phyloP scores from a whole-genome alignment of 1,140 invertebrate species.

The Papilio helenus region DNA sequence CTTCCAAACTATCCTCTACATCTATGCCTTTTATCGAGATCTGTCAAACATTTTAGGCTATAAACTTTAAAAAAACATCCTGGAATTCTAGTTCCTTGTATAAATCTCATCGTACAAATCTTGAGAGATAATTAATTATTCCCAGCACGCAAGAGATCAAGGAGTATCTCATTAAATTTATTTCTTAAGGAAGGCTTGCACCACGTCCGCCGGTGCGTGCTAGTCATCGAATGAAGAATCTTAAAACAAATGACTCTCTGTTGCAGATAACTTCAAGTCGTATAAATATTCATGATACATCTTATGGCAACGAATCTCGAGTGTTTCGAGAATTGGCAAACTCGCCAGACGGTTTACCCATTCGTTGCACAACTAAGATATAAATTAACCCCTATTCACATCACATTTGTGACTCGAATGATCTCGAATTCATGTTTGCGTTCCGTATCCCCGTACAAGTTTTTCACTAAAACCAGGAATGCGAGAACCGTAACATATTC shows the following conservation, averaged over 20 bases:
- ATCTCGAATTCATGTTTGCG: background rate
- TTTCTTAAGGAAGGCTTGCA: constrained; percentile 25
- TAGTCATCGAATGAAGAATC: constrained; percentile 6
- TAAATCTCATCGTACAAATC: constrained; percentile 14
- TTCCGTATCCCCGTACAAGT: background rate
- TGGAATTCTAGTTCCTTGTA: background rate
- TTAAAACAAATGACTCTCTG: constrained; percentile 23
- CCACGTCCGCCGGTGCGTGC: constrained; percentile 13
- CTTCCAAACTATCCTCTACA: no score
- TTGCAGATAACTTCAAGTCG: constrained; percentile 16
- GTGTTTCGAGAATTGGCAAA: constrained; percentile 26
- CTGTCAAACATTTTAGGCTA: no score
- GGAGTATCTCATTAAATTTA: constrained; percentile 24
- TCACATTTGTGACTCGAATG: constrained; percentile 7
- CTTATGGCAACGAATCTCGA: background rate
- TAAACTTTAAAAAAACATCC: no score
- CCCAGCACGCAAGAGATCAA: constrained; percentile 21
- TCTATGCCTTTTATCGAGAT: no score
- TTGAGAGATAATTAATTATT: constrained; percentile 22
- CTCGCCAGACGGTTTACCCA: background rate
- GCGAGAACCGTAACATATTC: constrained; percentile 55
- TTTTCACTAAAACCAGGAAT: constrained; percentile 20
- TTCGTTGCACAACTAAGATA: background rate
- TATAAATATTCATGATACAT: constrained; percentile 25
- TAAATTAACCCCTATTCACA: constrained; percentile 32